Evolutionary conservation across 2,888 invertebrate species (phyloP).

Genomic region (Hermaeophaga mercurialis): DNA sequence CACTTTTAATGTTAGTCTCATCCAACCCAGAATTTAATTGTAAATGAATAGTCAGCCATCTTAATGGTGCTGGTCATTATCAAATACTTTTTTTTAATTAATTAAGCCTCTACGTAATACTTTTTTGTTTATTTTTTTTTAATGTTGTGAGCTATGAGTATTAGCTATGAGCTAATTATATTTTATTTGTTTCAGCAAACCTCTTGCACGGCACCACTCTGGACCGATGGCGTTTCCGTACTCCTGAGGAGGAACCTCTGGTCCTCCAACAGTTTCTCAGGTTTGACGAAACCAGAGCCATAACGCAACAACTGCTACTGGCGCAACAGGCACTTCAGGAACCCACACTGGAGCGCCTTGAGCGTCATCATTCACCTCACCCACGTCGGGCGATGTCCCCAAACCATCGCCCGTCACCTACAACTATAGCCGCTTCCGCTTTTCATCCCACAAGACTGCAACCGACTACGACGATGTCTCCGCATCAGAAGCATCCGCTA

Average conservation of each 20-base stretch:
- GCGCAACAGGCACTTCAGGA: slow-evolving; percentile 66
- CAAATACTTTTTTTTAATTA: too few relatives aligned
- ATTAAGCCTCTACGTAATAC: too few relatives aligned
- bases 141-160: too few relatives aligned
- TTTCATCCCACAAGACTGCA: slow-evolving; percentile 53
- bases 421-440: slow-evolving; percentile 60
- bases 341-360: slow-evolving; percentile 64
- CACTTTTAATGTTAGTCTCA: too few relatives aligned
- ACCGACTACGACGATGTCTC: slow-evolving; percentile 57
- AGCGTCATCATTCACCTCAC: slow-evolving; percentile 55
- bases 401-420: slow-evolving; percentile 69
- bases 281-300: slow-evolving; percentile 86
- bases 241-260: slow-evolving; percentile 87
- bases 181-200: slow-evolving; percentile 47
- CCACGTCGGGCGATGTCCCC: slow-evolving; percentile 68
- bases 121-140: too few relatives aligned
- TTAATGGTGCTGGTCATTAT: too few relatives aligned
- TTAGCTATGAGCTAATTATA: too few relatives aligned
- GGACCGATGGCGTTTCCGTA: slow-evolving; percentile 89
- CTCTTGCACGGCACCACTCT: slow-evolving; percentile 78
- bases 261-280: slow-evolving; percentile 91
- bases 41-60: too few relatives aligned
- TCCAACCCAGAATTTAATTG: too few relatives aligned
- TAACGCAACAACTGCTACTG: slow-evolving; percentile 71
- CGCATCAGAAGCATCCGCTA: slow-evolving; percentile 57